Percentiles rank a stretch among this genome's conserved stretches.
phyloP scores from a whole-genome alignment of 2,113 vertebrate species.

The Siniperca knerii region DNA sequence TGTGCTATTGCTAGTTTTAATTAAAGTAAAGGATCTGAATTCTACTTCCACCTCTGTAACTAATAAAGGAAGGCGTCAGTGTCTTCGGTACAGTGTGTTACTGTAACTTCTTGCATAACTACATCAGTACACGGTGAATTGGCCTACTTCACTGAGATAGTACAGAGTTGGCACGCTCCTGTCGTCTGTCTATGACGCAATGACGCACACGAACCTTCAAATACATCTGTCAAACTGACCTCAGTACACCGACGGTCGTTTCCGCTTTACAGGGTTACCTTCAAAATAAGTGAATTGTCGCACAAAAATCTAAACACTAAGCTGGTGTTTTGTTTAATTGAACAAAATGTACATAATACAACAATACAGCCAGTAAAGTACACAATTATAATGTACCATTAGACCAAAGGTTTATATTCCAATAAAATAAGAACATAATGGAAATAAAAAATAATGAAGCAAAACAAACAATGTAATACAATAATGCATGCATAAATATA shows the following conservation, averaged over 20 bases:
- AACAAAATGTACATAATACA: not conserved
- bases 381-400: not conserved
- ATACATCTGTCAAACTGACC: not conserved
- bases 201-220: slow-evolving; percentile 30
- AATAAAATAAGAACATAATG: not conserved
- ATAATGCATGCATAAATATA: too few species aligned
- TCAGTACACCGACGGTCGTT: not conserved
- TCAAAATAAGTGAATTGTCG: slow-evolving; percentile 48
- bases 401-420: not conserved
- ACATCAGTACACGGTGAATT: not conserved
- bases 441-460: too few species aligned
- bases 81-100: slow-evolving; percentile 2
- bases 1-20: not conserved
- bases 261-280: slow-evolving; percentile 15
- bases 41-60: not conserved
- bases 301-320: too few species aligned
- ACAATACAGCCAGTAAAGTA: not conserved
- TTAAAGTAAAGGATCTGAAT: not conserved
- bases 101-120: slow-evolving; percentile 19
- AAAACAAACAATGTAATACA: too few species aligned
- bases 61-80: not conserved
- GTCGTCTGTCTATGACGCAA: slow-evolving; percentile 51
- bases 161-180: not conserved
- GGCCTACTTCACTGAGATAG: not conserved
- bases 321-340: not conserved